Base-by-base conservation (phyloP, 2,113 vertebrate species). In the Hippopotamus amphibius region DNA sequence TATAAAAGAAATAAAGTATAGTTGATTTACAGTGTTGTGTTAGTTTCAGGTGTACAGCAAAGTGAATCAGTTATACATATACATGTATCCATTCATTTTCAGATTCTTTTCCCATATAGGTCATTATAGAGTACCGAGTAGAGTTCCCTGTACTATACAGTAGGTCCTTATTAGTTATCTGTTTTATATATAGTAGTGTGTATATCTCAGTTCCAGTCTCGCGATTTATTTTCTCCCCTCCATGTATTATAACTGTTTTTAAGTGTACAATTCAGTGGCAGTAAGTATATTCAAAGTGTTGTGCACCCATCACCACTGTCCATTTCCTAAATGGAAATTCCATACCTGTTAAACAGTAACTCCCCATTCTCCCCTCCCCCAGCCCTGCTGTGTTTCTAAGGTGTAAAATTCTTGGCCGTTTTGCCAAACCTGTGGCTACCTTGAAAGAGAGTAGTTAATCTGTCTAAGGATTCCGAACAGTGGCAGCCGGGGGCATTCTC, bases 181-280 rank as follows among this genome's bases (percentile, higher is more conserved):
- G 37, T 37, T 55, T 55, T 55, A 57, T 21, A 57, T 57, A 57
- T 21, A 57, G 19, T 57, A 57, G 55, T 21, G 55, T 57, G 19
- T 57, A 57, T 57, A 57, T 57, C 55, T 57, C 55, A 57, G 21
- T 57, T 7, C 55, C 55, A 57, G 3, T 57, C 55, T 21, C 16
- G 17, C 16, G 21, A 19, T 57, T 57, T 57, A 21, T 57, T 37
- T 37, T 37, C 17, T 6, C 17, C 53, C 53, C 55, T 0, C 19
- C 55, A 55, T 55, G 19, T 57, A 72, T 92, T 79, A 68, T 68
- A 68, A 55, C 74, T 9, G 37, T 65, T 88, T 93, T 94, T 50
- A 85, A 59, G 21, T 22, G 26, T 82, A 8, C 2, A 33, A 4
- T 48, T 92, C 57, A 92, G 1, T 91, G 48, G 43, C 46, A 30